Base-by-base conservation (phyloP, 2,888 invertebrate species). In the Callimorpha dominula region DNA sequence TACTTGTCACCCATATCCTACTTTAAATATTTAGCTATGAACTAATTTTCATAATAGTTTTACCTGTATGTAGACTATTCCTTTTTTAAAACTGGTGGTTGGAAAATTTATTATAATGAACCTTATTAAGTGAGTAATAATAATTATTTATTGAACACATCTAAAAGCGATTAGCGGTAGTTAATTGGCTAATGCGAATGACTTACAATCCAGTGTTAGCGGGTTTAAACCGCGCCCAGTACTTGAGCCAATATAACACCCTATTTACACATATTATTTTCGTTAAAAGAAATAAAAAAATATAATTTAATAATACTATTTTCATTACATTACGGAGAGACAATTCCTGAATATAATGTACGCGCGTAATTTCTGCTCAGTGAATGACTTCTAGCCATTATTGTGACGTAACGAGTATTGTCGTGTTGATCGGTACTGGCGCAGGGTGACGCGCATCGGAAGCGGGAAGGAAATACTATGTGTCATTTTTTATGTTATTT, bases 401-500 rank as follows among this genome's bases (percentile, higher is more conserved):
- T 75, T 75, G 76, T 83, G 80, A 78, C 69, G 69, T 72, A 84
- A 83, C 20, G 31, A 42, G 60, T 71, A 81, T 81, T 81, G 84
- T 82, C 70, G 72, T 79, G 78, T 73, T 74, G 60, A 68, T 50
- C 64, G 49, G 54, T 74, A 72, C 75, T 14, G 11, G 70, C 77
- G 70, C 74, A 73, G 71, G 57, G n/a, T 73, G 78, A 60, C 73
- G 70, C 68, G 74, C 69, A 42, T 75, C 79, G 81, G 75, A 83
- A 78, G 73, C 64, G 72, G 76, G 70, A 81, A 82, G 76, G 74
- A 76, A 78, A 62, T 60, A 8, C 31, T n/a, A 20, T 71, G 60
- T n/a, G 60, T 15, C 40, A 68, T 63, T 72, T 75, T n/a, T 72
- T 8, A 49, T 40, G 14, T 62, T 70, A 20, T 52, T 65, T 64